Percentiles rank a stretch among this genome's conserved stretches.
Evolutionary conservation across 2,113 vertebrate species (phyloP).

Genomic region (Xiphorhynchus elegans): DNA sequence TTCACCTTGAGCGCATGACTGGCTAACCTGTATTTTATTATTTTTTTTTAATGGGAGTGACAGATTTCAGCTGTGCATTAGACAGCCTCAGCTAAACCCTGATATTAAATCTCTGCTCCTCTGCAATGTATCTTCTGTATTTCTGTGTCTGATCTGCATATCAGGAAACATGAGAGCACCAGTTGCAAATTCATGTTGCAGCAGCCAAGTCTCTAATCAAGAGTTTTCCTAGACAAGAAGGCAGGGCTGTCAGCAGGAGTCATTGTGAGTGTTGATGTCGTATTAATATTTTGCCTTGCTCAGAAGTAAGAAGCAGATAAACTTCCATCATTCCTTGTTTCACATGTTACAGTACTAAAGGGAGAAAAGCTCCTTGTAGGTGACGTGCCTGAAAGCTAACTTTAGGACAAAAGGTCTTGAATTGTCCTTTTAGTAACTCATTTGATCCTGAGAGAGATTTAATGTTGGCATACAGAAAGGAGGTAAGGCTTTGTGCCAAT

Average conservation of each 20-base stretch:
- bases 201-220: neutral
- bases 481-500: neutral
- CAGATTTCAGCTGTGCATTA: neutral
- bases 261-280: neutral
- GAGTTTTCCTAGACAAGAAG: neutral
- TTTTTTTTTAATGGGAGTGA: neutral
- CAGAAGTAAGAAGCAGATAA: conserved; percentile 7
- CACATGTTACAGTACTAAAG: neutral
- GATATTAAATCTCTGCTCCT: neutral
- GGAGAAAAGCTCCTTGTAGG: neutral
- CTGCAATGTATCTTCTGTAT: neutral
- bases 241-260: neutral
- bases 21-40: neutral
- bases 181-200: neutral
- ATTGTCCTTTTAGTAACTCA: neutral
- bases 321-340: neutral
- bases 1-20: neutral
- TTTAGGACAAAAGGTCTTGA: neutral
- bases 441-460: neutral
- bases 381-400: neutral
- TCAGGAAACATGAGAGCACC: neutral
- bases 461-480: neutral
- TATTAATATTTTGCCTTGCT: conserved; percentile 43
- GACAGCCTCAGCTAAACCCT: neutral
- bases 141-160: neutral